Conservation (phyloP, 2,888 invertebrate genomes). For the Campoletis raptor region DNA sequence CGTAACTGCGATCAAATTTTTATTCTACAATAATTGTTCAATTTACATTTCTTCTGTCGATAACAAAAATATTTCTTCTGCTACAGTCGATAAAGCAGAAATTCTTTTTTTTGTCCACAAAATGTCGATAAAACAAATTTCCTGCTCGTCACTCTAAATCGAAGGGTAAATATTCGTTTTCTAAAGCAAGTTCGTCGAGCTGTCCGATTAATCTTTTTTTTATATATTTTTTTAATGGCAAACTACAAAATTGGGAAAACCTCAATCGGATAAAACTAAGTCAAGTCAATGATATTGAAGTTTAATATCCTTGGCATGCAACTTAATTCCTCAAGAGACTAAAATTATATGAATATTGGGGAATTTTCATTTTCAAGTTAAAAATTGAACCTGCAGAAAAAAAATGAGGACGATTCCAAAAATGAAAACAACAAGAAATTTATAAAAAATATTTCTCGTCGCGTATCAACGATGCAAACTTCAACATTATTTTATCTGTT, state of each 20-base stretch:
- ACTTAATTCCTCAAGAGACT: not conserved
- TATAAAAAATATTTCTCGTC: not conserved
- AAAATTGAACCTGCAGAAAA: too few species aligned
- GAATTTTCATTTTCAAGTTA: too few species aligned
- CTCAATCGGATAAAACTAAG: not conserved
- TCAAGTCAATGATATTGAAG: not conserved
- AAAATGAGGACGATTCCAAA: too few species aligned
- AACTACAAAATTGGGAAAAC: not conserved
- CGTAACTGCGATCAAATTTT: not conserved
- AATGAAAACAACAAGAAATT: too few species aligned
- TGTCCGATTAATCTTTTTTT: not conserved
- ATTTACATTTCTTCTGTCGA: not conserved
- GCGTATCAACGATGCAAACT: not conserved
- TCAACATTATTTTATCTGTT: slow-evolving; percentile 21
- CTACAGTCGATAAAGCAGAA: slow-evolving; percentile 1
- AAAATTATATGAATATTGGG: too few species aligned
- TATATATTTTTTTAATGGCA: not conserved
- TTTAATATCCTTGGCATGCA: not conserved
- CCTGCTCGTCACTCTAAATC: not conserved
- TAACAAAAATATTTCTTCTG: not conserved
- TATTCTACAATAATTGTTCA: not conserved
- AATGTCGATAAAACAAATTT: slow-evolving; percentile 32
- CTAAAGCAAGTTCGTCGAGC: not conserved
- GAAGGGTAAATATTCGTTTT: not conserved
- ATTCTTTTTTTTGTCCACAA: not conserved